Conservation (phyloP, 1,140 invertebrate genomes). For the Danaus melanippus region DNA sequence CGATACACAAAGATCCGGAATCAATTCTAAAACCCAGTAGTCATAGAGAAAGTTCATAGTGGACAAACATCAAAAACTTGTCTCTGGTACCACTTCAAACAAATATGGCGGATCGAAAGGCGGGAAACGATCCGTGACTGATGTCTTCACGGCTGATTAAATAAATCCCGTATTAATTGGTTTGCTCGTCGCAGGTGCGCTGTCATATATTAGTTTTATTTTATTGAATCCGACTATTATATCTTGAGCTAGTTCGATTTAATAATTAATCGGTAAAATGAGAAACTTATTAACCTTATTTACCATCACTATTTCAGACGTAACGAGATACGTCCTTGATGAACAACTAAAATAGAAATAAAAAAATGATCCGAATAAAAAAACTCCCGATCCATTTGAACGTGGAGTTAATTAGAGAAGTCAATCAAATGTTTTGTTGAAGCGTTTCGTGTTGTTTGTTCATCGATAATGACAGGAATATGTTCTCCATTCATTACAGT, state of each 20-base stretch:
- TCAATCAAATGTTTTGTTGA: constrained; percentile 2
- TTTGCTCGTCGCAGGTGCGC: constrained; percentile 18
- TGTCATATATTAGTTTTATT: constrained; percentile 1
- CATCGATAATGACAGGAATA: background rate
- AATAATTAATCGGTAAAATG: too few relatives aligned
- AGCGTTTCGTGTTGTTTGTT: constrained; percentile 1
- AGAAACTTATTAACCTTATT: too few relatives aligned
- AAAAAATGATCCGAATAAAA: too few relatives aligned
- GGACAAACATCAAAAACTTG: constrained; percentile 30
- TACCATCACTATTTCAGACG: too few relatives aligned
- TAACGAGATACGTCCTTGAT: too few relatives aligned
- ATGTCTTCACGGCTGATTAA: constrained; percentile 16
- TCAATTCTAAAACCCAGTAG: constrained; percentile 41
- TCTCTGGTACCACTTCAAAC: constrained; percentile 23
- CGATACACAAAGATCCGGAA: constrained; percentile 43
- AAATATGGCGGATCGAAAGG: constrained; percentile 31
- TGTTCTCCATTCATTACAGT: too few relatives aligned
- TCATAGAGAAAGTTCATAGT: constrained; percentile 37
- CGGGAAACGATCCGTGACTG: constrained; percentile 23
- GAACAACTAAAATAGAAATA: too few relatives aligned
- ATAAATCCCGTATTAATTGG: constrained; percentile 25
- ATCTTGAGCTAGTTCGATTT: too few relatives aligned
- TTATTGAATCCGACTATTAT: background rate
- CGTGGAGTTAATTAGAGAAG: background rate
- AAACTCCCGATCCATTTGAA: too few relatives aligned